These are phyloP conservation scores for Keiferia lycopersicella DNA, from an alignment of 2,888 invertebrate species.

Conservation along the genomic window DNA sequence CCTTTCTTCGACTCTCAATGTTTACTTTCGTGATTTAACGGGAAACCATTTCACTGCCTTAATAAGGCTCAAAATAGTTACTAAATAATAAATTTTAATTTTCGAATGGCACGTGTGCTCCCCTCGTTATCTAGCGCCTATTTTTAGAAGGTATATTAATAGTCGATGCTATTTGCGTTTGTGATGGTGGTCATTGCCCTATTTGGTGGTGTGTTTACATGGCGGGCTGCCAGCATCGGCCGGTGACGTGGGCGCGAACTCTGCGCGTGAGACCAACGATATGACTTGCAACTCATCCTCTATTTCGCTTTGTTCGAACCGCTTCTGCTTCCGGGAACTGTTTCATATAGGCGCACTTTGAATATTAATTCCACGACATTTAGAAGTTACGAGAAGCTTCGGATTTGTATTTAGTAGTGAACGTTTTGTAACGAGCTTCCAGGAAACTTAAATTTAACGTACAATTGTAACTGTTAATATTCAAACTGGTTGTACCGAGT, in stretches of 20 bases:
- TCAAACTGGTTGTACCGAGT: neutral
- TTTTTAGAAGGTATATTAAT: conserved; percentile 68
- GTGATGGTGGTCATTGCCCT: conserved; percentile 74
- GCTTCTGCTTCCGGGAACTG: conserved; percentile 29
- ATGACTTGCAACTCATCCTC: conserved; percentile 38
- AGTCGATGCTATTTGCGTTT: conserved; percentile 71
- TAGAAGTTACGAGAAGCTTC: neutral
- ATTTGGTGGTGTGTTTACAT: conserved; percentile 77
- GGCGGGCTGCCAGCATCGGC: conserved; percentile 60
- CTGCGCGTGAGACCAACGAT: conserved; percentile 34
- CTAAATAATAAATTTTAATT: conserved; percentile 58
- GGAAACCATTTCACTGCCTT: conserved; percentile 9
- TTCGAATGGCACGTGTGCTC: conserved; percentile 64
- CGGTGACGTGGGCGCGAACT: conserved; percentile 41
- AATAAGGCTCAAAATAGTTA: conserved; percentile 14
- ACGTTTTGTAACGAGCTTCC: neutral
- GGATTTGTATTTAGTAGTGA: neutral
- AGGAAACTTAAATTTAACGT: neutral
- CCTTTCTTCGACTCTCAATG: neutral
- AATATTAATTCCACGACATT: conserved; percentile 15
- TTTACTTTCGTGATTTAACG: conserved; percentile 14
- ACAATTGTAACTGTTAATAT: neutral
- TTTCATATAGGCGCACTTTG: conserved; percentile 10
- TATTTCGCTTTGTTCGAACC: conserved; percentile 29
- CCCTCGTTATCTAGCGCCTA: conserved; percentile 56